Base-by-base conservation (phyloP, 2,113 vertebrate genomes). In the Neodon shergylaensis region DNA sequence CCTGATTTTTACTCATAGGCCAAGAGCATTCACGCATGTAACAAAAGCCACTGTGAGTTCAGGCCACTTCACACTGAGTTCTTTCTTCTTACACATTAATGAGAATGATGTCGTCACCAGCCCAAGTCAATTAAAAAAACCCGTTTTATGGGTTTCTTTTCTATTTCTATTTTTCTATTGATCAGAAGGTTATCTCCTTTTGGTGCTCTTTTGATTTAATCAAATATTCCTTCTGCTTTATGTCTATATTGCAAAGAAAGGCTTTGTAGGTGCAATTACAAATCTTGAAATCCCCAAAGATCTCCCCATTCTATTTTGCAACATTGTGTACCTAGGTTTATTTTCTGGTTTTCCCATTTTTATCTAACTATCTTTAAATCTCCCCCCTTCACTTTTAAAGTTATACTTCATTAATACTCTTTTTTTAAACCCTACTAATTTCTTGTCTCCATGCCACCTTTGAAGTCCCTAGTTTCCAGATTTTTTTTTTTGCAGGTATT, bases 161-260 rank as follows among this genome's bases (percentile, higher is more conserved):
- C 92, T 93, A 93, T 96, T 81, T 95, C 73, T 49, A 33, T n/a
- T 95, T 97, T 97, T 93, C 92, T 93, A 90, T 96, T 82, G 94
- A 96, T 95, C 88, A 52, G 95, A 22, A 86, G 84, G 66, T 95
- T 87, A 70, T 47, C 91, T 76, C 26, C 31, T 92, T 92, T 89
- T 74, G 33, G 39, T 91, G 92, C 39, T 90, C 83, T 95, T 94
- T 95, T 90, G 73, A 90, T 78, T 79, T 89, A 66, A 74, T 36
- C 47, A 91, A 96, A n/a, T 81, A 83, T 65, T 68, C 19, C 42
- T n/a, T 65, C 39, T 10, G 12, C 17, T 79, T 96, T 79, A 88
- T 94, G 86, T 90, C 49, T 76, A 58, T 33, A 65, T 17, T 90
- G 17, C n/a, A 78, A 88, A 8, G 81, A 73, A 68, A 85, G 70